Evolutionary conservation across 1,140 invertebrate genomes (phyloP).

Genomic region (Dermatophagoides farinae): DNA sequence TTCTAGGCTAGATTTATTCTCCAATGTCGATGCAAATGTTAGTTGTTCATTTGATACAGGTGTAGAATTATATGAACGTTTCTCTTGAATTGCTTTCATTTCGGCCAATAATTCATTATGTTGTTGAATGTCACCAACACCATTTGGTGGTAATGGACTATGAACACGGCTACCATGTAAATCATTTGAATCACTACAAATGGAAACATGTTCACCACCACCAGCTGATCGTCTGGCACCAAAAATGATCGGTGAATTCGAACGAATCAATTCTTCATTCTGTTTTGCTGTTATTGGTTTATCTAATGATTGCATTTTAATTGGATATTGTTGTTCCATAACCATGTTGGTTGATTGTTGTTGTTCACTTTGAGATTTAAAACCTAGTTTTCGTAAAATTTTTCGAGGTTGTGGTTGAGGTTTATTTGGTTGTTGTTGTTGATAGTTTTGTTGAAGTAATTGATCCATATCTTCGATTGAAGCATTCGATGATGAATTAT

Average conservation of each 20-base stretch:
- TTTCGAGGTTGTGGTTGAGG: slow-evolving; percentile 3
- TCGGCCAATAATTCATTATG: slow-evolving; percentile 25
- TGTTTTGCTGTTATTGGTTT: neutral
- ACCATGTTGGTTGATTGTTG: neutral
- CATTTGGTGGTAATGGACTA: slow-evolving; percentile 5
- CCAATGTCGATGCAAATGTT: neutral
- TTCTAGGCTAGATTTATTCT: neutral
- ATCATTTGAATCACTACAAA: neutral
- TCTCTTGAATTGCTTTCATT: slow-evolving; percentile 29
- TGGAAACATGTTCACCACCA: neutral
- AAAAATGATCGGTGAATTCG: neutral
- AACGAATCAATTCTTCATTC: neutral
- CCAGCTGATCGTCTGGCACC: neutral
- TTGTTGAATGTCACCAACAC: neutral
- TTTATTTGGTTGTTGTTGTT: neutral
- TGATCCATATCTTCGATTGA: neutral
- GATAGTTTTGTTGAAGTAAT: neutral
- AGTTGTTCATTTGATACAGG: neutral
- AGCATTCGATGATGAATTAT: neutral
- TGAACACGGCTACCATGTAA: neutral
- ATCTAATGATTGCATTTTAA: neutral
- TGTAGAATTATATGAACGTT: slow-evolving; percentile 21
- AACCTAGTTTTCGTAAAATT: neutral
- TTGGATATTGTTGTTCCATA: neutral
- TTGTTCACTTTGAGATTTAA: neutral